Percentiles rank a stretch among this genome's conserved stretches.
phyloP scores from a whole-genome alignment of 1,140 invertebrate species.

The Bombus vancouverensis region DNA sequence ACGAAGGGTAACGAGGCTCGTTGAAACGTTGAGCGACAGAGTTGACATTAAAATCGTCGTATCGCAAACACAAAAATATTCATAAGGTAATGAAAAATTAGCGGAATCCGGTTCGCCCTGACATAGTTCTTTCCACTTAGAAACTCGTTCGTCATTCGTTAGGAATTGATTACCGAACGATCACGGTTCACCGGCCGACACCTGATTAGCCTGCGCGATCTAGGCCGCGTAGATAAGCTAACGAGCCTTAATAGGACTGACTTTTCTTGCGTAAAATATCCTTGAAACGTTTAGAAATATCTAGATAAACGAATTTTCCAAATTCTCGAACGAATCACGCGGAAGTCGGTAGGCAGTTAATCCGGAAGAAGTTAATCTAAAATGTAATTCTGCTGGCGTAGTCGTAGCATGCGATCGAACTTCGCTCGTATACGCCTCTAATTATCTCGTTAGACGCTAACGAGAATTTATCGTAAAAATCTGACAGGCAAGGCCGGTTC shows the following conservation, averaged over 20 bases:
- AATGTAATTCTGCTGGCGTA: neutral
- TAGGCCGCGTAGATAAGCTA: slow-evolving; percentile 52
- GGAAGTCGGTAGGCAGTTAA: neutral
- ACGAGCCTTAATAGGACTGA: slow-evolving; percentile 26
- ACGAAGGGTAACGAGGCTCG: neutral
- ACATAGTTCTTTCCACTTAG: slow-evolving; percentile 39
- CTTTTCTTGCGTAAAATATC: neutral
- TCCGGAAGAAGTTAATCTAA: neutral
- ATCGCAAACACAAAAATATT: slow-evolving; percentile 12
- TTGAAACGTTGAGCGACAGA: neutral
- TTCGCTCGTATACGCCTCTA: neutral
- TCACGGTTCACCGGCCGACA: slow-evolving; percentile 18
- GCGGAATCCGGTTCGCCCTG: slow-evolving; percentile 59
- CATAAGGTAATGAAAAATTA: slow-evolving; percentile 9
- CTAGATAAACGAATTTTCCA: neutral
- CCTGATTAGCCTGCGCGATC: slow-evolving; percentile 33
- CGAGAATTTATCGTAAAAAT: slow-evolving; percentile 1
- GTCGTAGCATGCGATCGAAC: too few relatives aligned
- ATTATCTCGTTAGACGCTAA: neutral
- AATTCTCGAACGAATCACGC: neutral
- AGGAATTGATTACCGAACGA: slow-evolving; percentile 58
- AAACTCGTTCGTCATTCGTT: slow-evolving; percentile 51
- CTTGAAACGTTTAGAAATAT: neutral
- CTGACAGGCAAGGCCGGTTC: neutral
- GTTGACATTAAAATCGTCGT: neutral